phyloP scores from a whole-genome alignment of 2,113 vertebrate species.

The Solea senegalensis region DNA sequence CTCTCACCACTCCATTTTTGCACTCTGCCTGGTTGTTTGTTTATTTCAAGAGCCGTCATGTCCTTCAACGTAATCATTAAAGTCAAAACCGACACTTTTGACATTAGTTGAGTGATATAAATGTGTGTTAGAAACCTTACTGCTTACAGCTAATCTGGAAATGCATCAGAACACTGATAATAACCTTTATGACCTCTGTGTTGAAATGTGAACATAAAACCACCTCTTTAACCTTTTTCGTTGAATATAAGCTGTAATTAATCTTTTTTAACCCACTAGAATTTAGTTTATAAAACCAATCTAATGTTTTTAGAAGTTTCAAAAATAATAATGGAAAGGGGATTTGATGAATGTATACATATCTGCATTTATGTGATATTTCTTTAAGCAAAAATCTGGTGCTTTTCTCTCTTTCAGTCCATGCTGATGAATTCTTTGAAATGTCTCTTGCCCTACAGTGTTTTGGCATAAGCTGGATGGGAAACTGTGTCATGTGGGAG shows the following conservation, averaged over 20 bases:
- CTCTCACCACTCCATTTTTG: slow-evolving; percentile 59
- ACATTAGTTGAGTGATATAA: slow-evolving; percentile 49
- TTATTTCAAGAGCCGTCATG: slow-evolving; percentile 65
- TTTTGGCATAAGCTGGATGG: slow-evolving; percentile 74
- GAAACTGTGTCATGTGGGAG: slow-evolving; percentile 66
- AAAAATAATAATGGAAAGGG: neutral
- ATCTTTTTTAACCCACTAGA: too few relatives aligned
- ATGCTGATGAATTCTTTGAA: slow-evolving; percentile 19
- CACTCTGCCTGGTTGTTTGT: slow-evolving; percentile 63
- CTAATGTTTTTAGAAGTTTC: neutral
- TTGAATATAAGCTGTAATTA: too few relatives aligned
- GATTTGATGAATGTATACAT: neutral
- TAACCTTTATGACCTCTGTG: neutral
- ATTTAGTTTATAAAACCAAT: too few relatives aligned
- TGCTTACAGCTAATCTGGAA: slow-evolving; percentile 13
- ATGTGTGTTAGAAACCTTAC: slow-evolving; percentile 23
- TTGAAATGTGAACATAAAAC: neutral
- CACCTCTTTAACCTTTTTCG: too few relatives aligned
- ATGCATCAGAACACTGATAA: neutral
- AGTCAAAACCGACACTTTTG: slow-evolving; percentile 67
- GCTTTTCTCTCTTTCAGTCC: slow-evolving; percentile 15
- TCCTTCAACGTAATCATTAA: slow-evolving; percentile 56
- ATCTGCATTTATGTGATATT: neutral
- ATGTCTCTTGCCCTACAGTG: slow-evolving; percentile 60
- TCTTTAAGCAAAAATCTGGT: neutral